Conservation (phyloP, 2,113 vertebrate species). For the Macaca fascicularis region DNA sequence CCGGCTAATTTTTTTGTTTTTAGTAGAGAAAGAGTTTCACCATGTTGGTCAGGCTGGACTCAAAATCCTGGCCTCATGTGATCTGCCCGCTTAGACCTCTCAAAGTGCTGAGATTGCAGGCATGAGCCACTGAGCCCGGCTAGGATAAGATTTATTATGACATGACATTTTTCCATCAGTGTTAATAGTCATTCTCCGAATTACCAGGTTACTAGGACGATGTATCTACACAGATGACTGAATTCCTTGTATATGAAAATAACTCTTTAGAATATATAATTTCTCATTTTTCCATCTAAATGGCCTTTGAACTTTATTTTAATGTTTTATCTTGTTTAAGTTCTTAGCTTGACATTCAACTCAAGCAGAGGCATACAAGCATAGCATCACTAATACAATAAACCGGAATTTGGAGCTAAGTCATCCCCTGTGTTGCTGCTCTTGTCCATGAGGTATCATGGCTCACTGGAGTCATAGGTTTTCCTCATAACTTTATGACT, state of each 20-base stretch:
- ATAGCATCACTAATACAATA: rapidly evolving
- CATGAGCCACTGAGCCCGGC: neutral
- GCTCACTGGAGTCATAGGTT: neutral
- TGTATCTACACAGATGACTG: neutral
- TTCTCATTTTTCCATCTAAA: neutral
- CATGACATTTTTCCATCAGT: neutral
- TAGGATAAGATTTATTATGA: neutral
- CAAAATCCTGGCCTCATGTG: neutral
- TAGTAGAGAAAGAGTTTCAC: neutral
- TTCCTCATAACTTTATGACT: neutral
- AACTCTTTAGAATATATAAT: neutral
- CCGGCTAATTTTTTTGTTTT: neutral
- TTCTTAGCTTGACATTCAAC: neutral
- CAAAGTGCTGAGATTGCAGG: neutral
- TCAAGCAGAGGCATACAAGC: neutral
- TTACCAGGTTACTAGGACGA: neutral
- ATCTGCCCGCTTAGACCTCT: neutral
- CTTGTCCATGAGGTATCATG: neutral
- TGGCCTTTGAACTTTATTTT: neutral
- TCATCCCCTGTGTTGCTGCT: no score
- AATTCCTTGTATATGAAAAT: neutral
- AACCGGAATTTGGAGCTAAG: neutral
- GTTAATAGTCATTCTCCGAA: neutral
- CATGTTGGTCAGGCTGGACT: neutral
- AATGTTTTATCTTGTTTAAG: neutral